These are phyloP conservation scores for Psophia crepitans DNA, from an alignment of 2,113 vertebrate genomes.

Conservation along the genomic window DNA sequence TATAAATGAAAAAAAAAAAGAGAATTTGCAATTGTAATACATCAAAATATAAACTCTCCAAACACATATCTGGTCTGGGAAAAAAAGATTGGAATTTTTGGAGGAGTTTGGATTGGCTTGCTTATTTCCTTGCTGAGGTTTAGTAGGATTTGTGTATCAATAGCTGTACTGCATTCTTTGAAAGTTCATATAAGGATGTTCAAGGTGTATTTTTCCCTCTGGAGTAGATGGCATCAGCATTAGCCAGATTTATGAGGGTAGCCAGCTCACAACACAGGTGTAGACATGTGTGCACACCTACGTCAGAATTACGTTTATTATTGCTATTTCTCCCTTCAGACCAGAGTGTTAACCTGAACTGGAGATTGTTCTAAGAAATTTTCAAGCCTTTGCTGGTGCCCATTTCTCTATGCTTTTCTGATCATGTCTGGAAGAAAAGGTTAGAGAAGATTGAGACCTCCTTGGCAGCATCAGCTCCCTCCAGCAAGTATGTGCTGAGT, in stretches of 20 bases:
- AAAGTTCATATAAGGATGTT: neutral
- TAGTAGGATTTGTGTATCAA: neutral
- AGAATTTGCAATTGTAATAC: fast-evolving
- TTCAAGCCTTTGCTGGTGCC: neutral
- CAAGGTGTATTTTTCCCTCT: neutral
- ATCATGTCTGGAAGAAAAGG: neutral
- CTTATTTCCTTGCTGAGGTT: neutral
- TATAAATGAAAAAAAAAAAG: neutral
- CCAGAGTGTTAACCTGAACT: neutral
- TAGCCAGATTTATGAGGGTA: neutral
- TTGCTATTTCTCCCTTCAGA: neutral
- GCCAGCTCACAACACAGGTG: neutral
- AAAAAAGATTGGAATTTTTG: neutral
- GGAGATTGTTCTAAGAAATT: neutral
- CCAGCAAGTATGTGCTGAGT: neutral
- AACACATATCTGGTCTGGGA: neutral
- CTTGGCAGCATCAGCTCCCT: neutral
- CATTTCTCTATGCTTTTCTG: neutral
- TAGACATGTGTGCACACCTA: fast-evolving
- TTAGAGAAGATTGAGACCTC: neutral
- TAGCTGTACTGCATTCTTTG: neutral
- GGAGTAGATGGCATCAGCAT: neutral
- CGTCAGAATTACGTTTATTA: neutral
- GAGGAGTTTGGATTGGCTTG: neutral
- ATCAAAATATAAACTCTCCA: neutral